Conservation (phyloP, 2,797 vertebrate genomes). For the Hapalemur alaotrensis region DNA sequence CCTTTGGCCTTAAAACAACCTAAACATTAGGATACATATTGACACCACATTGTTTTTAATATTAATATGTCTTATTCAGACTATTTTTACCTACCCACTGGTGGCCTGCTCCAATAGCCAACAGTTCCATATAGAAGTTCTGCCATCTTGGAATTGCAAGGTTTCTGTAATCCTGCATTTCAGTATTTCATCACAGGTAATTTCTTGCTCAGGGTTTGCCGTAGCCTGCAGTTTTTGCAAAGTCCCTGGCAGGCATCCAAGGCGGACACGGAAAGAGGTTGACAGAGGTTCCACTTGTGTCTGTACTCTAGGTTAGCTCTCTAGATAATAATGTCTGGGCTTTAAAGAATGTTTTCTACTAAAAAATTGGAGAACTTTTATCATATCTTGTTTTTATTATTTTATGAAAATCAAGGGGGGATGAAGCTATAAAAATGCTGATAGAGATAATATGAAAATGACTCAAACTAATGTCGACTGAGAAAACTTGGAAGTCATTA, state of each 20-base stretch:
- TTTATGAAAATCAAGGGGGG: not conserved
- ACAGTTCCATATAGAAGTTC: not conserved
- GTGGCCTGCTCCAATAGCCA: not conserved
- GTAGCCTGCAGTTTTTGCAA: not conserved
- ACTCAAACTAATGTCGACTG: not conserved
- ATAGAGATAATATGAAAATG: not conserved
- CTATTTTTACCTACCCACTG: not conserved
- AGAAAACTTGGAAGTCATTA: not conserved
- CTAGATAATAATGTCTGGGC: not conserved
- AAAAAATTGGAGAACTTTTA: not conserved
- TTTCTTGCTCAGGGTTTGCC: not conserved
- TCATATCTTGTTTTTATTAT: not conserved
- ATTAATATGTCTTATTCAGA: not conserved
- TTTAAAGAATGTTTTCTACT: not conserved
- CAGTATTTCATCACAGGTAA: not conserved
- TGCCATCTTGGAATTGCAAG: not conserved
- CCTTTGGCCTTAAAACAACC: not conserved
- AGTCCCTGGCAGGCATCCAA: not conserved
- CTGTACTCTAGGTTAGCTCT: rapidly evolving
- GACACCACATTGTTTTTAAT: not conserved
- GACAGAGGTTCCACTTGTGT: not conserved
- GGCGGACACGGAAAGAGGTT: not conserved
- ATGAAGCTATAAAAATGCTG: not conserved
- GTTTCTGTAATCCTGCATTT: not conserved
- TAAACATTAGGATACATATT: not conserved